Conservation (phyloP, 2,113 vertebrate genomes). For the Laticauda colubrina region DNA sequence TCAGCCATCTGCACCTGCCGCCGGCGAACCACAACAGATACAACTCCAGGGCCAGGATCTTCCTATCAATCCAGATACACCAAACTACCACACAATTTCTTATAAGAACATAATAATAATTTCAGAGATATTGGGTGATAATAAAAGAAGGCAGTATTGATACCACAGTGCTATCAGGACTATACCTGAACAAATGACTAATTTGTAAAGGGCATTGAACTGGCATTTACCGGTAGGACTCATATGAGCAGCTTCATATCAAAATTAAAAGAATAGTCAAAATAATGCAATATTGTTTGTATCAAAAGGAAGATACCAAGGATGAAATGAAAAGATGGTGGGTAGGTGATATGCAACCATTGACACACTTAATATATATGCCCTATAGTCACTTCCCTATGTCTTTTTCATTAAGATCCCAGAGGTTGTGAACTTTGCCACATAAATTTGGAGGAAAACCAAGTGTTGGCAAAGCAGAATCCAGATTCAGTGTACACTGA, state of each 20-base stretch:
- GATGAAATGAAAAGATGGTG: background rate
- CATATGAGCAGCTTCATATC: background rate
- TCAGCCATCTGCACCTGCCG: too few species aligned
- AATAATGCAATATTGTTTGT: background rate
- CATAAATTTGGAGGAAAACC: background rate
- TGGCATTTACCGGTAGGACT: background rate
- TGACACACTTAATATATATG: background rate
- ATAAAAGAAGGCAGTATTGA: background rate
- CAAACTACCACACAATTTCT: background rate
- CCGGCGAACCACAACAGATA: too few species aligned
- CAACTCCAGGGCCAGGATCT: background rate
- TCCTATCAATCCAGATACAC: background rate
- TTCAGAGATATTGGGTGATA: background rate
- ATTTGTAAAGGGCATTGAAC: background rate
- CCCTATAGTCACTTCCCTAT: background rate
- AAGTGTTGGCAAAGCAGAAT: background rate
- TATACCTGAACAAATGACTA: background rate
- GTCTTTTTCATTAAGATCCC: background rate
- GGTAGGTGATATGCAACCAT: background rate
- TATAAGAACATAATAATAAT: background rate
- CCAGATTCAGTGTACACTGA: background rate
- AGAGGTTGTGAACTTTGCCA: background rate
- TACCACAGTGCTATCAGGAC: background rate
- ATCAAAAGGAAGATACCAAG: background rate
- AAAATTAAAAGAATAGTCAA: background rate